Percentiles rank a stretch among this genome's conserved stretches.
Evolutionary conservation across 2,113 vertebrate species (phyloP).

Genomic region (Polypterus senegalus): DNA sequence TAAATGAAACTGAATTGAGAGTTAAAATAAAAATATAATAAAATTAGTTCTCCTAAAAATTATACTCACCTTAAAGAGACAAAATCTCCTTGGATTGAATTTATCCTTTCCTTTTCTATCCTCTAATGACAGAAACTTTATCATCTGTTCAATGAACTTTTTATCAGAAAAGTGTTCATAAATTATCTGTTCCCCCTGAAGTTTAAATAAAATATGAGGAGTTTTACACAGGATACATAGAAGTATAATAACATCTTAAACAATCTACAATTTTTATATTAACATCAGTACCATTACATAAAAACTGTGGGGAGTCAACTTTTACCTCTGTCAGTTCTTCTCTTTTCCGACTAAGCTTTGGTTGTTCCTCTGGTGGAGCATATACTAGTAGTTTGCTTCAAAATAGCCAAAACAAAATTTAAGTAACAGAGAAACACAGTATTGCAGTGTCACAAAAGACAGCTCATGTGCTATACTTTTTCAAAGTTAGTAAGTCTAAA

Average conservation of each 20-base stretch:
- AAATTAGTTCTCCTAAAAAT: not conserved
- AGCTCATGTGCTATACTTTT: too few species aligned
- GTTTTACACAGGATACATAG: not conserved
- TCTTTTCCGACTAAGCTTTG: constrained; percentile 67
- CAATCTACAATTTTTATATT: too few species aligned
- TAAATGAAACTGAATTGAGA: not conserved
- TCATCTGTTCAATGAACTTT: constrained; percentile 81
- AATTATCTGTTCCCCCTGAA: constrained; percentile 81
- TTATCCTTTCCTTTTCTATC: constrained; percentile 97
- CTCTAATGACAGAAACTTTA: constrained; percentile 91
- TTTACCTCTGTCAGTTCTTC: constrained; percentile 82
- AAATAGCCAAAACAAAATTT: not conserved
- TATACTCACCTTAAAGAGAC: constrained; percentile 84
- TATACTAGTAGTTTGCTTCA: constrained; percentile 78
- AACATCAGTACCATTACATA: too few species aligned
- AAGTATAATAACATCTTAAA: too few species aligned
- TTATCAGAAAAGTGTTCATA: constrained; percentile 90
- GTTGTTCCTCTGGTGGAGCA: constrained; percentile 71
- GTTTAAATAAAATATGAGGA: constrained; percentile 4
- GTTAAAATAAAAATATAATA: not conserved
- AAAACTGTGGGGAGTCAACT: not conserved
- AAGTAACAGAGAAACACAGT: not conserved
- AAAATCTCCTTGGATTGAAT: constrained; percentile 91
- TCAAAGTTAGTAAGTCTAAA: too few species aligned
- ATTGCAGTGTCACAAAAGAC: too few species aligned